Evolutionary conservation across 2,113 vertebrate genomes (phyloP).

Genomic region (Ranitomeya variabilis): DNA sequence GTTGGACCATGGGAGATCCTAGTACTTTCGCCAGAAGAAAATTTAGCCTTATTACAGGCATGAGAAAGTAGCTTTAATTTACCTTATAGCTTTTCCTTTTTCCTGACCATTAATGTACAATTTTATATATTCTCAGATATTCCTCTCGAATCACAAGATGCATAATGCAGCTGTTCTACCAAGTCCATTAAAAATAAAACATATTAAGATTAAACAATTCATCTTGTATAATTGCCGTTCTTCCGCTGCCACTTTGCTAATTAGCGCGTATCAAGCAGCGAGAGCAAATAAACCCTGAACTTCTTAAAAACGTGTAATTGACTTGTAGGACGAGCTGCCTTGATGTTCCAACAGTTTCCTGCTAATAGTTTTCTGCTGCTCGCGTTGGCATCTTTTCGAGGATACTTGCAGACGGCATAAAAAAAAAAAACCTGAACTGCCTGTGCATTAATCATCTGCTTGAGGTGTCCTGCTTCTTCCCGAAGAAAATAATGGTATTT

Average conservation of each 20-base stretch:
- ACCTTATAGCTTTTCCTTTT: background rate
- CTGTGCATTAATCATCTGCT: slow-evolving; percentile 52
- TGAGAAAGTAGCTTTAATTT: background rate
- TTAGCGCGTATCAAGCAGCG: slow-evolving; percentile 46
- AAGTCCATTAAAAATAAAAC: slow-evolving; percentile 55
- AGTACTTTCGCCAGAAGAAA: background rate
- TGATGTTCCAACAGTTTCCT: slow-evolving; percentile 22
- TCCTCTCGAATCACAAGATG: background rate
- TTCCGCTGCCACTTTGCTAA: slow-evolving; percentile 43
- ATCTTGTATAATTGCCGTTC: slow-evolving; percentile 47
- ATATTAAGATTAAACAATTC: slow-evolving; percentile 51
- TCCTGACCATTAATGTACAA: slow-evolving; percentile 7
- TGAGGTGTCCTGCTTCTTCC: slow-evolving; percentile 42
- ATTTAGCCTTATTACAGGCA: background rate
- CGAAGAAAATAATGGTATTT: slow-evolving; percentile 39
- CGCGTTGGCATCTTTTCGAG: slow-evolving; percentile 7
- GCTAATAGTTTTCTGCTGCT: slow-evolving; percentile 46
- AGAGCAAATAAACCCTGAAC: slow-evolving; percentile 53
- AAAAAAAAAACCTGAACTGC: slow-evolving; percentile 3
- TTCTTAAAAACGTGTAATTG: slow-evolving; percentile 45
- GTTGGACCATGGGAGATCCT: background rate
- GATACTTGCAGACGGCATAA: background rate
- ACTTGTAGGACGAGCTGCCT: slow-evolving; percentile 21
- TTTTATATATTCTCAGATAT: slow-evolving; percentile 21
- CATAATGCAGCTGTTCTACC: slow-evolving; percentile 2